Conservation (phyloP, 2,888 invertebrate genomes). For the Synergus japonicus region DNA sequence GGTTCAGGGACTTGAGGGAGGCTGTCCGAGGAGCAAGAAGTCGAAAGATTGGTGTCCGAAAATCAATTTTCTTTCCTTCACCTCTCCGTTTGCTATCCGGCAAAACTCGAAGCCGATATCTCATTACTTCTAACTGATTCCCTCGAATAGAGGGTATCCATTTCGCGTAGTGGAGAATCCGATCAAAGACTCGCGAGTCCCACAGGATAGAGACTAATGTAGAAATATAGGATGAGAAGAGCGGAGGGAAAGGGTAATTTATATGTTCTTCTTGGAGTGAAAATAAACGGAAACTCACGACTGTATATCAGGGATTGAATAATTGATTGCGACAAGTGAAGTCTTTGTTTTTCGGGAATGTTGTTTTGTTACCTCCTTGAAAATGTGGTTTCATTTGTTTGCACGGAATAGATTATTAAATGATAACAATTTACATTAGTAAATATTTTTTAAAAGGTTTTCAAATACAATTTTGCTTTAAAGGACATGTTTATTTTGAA, state of each 20-base stretch:
- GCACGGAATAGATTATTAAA: too few relatives aligned
- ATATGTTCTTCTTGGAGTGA: slow-evolving; percentile 21
- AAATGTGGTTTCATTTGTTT: too few relatives aligned
- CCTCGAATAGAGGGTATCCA: slow-evolving; percentile 31
- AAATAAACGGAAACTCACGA: slow-evolving; percentile 8
- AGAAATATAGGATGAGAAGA: slow-evolving; percentile 1
- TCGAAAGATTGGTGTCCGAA: slow-evolving; percentile 22
- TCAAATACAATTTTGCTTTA: too few relatives aligned
- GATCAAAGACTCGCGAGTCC: slow-evolving; percentile 27
- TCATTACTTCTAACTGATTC: slow-evolving; percentile 35
- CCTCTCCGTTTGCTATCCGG: not conserved
- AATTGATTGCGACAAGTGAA: not conserved
- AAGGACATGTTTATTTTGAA: too few relatives aligned
- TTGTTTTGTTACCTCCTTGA: too few relatives aligned
- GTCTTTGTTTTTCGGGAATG: not conserved
- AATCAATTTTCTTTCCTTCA: slow-evolving; percentile 22
- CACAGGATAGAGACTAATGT: not conserved
- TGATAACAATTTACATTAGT: too few relatives aligned
- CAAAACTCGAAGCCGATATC: slow-evolving; percentile 23
- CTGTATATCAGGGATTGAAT: slow-evolving; percentile 16
- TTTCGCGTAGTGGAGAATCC: slow-evolving; percentile 17
- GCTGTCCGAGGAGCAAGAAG: not conserved
- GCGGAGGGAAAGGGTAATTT: slow-evolving; percentile 6
- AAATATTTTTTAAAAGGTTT: too few relatives aligned
- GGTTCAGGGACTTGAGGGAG: not conserved